A percentile compares a stretch with the other conserved stretches of the same genome.
Evolutionary conservation across 2,888 invertebrate genomes (phyloP).

Genomic region (Erannis defoliaria): DNA sequence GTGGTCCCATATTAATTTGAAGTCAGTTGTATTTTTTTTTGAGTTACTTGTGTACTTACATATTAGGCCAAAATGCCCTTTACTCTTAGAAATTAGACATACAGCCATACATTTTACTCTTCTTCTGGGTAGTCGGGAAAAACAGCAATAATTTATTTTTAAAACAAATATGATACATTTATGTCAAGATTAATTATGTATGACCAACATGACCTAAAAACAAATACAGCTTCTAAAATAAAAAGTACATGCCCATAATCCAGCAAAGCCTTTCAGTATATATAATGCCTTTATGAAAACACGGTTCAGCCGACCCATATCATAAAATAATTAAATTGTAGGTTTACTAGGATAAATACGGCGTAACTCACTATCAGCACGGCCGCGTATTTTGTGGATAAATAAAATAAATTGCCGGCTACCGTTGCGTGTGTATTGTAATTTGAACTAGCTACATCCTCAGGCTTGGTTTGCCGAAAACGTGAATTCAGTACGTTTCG

Average conservation of each 20-base stretch:
- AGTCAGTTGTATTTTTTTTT: too few relatives aligned
- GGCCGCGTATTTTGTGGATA: conserved; percentile 34
- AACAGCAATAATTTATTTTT: too few relatives aligned
- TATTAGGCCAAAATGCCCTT: too few relatives aligned
- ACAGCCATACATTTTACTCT: too few relatives aligned
- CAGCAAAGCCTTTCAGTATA: conserved; percentile 10
- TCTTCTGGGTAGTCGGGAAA: too few relatives aligned
- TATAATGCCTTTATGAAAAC: conserved; percentile 27
- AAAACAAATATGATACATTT: too few relatives aligned
- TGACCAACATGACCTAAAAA: neutral
- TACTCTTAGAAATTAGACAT: too few relatives aligned
- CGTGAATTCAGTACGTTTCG: conserved; percentile 4
- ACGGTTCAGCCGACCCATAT: conserved; percentile 36
- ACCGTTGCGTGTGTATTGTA: conserved; percentile 26
- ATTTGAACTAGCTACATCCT: conserved; percentile 18
- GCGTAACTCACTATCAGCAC: conserved; percentile 33
- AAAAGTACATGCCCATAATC: neutral
- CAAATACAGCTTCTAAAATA: neutral
- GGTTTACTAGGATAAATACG: conserved; percentile 36
- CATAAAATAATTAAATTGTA: conserved; percentile 36
- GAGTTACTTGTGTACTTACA: too few relatives aligned
- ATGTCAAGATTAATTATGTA: too few relatives aligned
- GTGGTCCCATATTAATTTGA: too few relatives aligned
- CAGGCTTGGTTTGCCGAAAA: conserved; percentile 18
- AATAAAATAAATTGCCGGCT: conserved; percentile 34